A percentile compares a stretch with the other conserved stretches of the same genome.
Conservation (phyloP, 2,113 vertebrate genomes). For the Aptenodytes forsteri region DNA sequence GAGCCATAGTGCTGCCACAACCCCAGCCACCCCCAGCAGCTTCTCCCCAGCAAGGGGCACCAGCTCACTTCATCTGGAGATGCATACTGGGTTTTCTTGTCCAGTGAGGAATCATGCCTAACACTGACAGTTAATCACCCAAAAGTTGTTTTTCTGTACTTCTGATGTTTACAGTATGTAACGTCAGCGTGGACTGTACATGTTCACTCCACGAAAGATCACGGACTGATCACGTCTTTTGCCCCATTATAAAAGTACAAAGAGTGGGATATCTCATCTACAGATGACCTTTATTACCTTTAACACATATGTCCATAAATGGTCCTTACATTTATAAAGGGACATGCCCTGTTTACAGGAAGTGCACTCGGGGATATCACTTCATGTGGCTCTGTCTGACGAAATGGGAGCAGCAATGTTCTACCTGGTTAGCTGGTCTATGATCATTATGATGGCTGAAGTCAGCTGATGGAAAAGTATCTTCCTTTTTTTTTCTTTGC, state of each 20-base stretch:
- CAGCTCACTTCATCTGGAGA: accelerated
- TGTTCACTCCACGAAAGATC: accelerated
- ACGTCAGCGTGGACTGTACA: neutral
- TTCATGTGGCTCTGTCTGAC: neutral
- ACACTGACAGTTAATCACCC: neutral
- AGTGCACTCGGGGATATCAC: neutral
- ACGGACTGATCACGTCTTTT: accelerated
- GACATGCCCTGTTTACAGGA: neutral
- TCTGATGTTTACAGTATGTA: neutral
- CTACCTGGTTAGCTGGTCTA: neutral
- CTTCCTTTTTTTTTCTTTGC: neutral
- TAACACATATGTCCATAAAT: neutral
- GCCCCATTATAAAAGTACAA: neutral
- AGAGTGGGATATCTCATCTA: neutral
- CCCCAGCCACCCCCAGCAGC: accelerated
- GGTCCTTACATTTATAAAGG: neutral
- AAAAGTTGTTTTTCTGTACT: neutral
- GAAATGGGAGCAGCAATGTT: neutral
- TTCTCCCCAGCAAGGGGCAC: neutral
- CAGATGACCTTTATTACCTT: neutral
- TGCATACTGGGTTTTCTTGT: neutral
- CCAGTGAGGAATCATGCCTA: neutral
- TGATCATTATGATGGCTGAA: neutral
- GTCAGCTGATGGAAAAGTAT: neutral
- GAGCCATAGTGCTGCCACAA: neutral